These are phyloP conservation scores for Gastracanthus pulcherrimus DNA, from an alignment of 2,888 invertebrate species.

Conservation along the genomic window DNA sequence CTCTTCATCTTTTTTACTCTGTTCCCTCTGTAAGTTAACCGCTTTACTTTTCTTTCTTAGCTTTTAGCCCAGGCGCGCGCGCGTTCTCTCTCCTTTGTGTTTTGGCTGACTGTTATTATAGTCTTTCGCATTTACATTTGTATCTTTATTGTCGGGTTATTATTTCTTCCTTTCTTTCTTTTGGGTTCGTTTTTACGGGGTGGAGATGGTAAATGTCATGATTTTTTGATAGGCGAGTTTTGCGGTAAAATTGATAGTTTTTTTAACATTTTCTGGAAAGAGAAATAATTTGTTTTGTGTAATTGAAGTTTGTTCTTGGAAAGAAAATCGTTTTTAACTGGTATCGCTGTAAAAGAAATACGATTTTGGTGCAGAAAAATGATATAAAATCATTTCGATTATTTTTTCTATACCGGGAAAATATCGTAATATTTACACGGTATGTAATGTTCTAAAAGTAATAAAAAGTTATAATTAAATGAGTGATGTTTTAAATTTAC, in stretches of 20 bases:
- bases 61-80: conserved; percentile 36
- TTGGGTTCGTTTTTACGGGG: neutral
- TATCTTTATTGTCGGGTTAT: conserved; percentile 43
- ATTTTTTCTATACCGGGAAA: too few species aligned
- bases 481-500: too few species aligned
- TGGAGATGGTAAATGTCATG: conserved; percentile 5
- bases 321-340: too few species aligned
- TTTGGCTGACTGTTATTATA: conserved; percentile 50
- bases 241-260: neutral
- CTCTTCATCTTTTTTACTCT: conserved; percentile 18
- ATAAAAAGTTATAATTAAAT: too few species aligned
- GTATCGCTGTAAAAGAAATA: too few species aligned
- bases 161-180: conserved; percentile 19
- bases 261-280: too few species aligned
- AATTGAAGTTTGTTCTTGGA: too few species aligned
- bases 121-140: conserved; percentile 54
- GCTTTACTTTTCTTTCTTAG: conserved; percentile 49
- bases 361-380: too few species aligned
- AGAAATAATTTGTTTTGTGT: too few species aligned
- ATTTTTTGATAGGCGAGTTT: neutral
- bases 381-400: too few species aligned
- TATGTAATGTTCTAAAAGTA: too few species aligned
- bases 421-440: too few species aligned
- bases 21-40: conserved; percentile 50
- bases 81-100: conserved; percentile 35